Evolutionary conservation across 1,140 invertebrate genomes (phyloP).

Genomic region (Phocides pigmalion): DNA sequence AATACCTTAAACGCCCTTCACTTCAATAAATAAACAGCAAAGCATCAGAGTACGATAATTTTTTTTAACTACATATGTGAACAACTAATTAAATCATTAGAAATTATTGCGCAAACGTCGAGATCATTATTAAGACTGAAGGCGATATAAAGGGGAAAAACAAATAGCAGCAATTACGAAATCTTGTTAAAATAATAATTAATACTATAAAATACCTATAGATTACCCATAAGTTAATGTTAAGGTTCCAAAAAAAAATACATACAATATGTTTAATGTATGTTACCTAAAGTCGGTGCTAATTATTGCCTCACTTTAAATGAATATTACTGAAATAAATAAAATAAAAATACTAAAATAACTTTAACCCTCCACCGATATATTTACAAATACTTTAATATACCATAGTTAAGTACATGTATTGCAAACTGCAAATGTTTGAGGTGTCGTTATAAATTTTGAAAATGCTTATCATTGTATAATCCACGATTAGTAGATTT

Average conservation of each 20-base stretch:
- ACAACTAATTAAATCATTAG: not conserved
- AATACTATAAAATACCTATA: constrained; percentile 29
- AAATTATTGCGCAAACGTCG: not conserved
- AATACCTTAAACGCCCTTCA: too few relatives aligned
- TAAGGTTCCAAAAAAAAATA: constrained; percentile 25
- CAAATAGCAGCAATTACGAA: not conserved
- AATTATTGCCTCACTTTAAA: constrained; percentile 23
- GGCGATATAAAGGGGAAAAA: not conserved
- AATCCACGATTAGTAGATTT: constrained; percentile 59
- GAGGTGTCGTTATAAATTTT: constrained; percentile 78
- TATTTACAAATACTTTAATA: constrained; percentile 66
- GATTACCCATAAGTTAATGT: constrained; percentile 38
- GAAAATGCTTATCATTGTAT: constrained; percentile 72
- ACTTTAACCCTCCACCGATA: constrained; percentile 56
- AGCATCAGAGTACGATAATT: too few relatives aligned
- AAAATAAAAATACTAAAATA: constrained; percentile 40
- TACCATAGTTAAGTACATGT: constrained; percentile 60
- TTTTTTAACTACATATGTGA: too few relatives aligned
- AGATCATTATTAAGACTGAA: constrained; percentile 1
- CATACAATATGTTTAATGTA: constrained; percentile 23
- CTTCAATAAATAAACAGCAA: too few relatives aligned
- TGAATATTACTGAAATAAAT: constrained; percentile 22
- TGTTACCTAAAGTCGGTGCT: not conserved
- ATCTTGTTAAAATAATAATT: not conserved
- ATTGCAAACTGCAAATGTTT: constrained; percentile 36